These are phyloP conservation scores for Ictidomys tridecemlineatus DNA, from an alignment of 2,113 vertebrate species.

Conservation along the genomic window DNA sequence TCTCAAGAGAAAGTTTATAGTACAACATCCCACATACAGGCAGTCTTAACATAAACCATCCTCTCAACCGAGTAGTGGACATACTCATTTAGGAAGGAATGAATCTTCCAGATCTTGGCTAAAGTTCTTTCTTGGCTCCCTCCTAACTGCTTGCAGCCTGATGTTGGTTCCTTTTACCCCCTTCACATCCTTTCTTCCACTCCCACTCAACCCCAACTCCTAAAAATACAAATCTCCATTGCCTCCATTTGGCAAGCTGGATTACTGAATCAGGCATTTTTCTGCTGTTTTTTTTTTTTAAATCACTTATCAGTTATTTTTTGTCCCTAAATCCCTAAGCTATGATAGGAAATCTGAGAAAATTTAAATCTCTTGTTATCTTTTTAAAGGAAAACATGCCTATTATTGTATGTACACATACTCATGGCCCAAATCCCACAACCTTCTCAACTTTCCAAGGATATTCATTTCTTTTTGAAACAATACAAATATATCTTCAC, in stretches of 20 bases:
- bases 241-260: slow-evolving; percentile 48
- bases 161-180: background rate
- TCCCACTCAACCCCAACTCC: slow-evolving; percentile 55
- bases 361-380: slow-evolving; percentile 22
- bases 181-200: slow-evolving; percentile 44
- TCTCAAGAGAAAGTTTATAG: slow-evolving; percentile 18
- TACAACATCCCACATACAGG: background rate
- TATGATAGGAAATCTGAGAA: slow-evolving; percentile 18
- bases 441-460: slow-evolving; percentile 35
- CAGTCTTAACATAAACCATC: slow-evolving; percentile 62
- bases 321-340: slow-evolving; percentile 52
- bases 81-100: slow-evolving; percentile 42
- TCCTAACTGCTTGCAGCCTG: slow-evolving; percentile 31
- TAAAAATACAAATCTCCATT: slow-evolving; percentile 60
- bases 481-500: slow-evolving; percentile 57
- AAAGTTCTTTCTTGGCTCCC: slow-evolving; percentile 45
- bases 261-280: slow-evolving; percentile 26
- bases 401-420: background rate
- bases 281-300: background rate
- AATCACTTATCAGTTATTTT: slow-evolving; percentile 66
- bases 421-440: slow-evolving; percentile 30
- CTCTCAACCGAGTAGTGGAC: background rate
- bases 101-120: slow-evolving; percentile 62
- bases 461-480: slow-evolving; percentile 60
- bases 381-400: slow-evolving; percentile 35